phyloP scores from a whole-genome alignment of 2,888 invertebrate species.

The Habroteleia sp. region DNA sequence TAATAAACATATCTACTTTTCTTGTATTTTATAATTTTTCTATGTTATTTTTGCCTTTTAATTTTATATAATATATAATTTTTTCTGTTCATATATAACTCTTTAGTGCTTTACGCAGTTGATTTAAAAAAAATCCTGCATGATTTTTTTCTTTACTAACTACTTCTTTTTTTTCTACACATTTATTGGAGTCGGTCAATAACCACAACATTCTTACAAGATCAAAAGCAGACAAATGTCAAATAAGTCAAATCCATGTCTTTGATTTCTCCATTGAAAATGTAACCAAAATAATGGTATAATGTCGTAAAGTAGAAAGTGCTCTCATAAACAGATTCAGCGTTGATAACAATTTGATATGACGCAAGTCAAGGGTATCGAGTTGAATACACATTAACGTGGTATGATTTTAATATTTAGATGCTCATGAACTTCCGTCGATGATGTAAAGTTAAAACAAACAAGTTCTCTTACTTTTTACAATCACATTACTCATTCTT shows the following conservation, averaged over 20 bases:
- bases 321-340: slow-evolving; percentile 24
- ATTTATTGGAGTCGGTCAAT: slow-evolving; percentile 37
- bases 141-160: too few species aligned
- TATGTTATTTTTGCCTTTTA: too few species aligned
- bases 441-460: background rate
- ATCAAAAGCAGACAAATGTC: slow-evolving; percentile 10
- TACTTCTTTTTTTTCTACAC: too few species aligned
- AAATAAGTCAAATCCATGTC: background rate
- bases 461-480: too few species aligned
- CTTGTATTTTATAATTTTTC: too few species aligned
- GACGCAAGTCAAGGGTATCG: slow-evolving; percentile 57
- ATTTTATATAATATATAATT: too few species aligned
- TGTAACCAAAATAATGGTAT: background rate
- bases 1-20: too few species aligned
- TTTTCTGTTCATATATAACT: too few species aligned
- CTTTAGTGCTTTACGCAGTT: too few species aligned
- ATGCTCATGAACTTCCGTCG: slow-evolving; percentile 23
- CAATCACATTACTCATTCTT: background rate
- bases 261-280: background rate
- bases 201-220: slow-evolving; percentile 19
- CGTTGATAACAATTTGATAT: slow-evolving; percentile 50
- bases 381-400: slow-evolving; percentile 18
- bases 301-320: slow-evolving; percentile 46
- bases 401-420: slow-evolving; percentile 33
- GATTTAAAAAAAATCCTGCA: too few species aligned